A percentile compares a stretch with the other conserved stretches of the same genome.
Evolutionary conservation across 1,140 invertebrate species (phyloP).

Genomic region (Stenopsyche tienmushanensis): DNA sequence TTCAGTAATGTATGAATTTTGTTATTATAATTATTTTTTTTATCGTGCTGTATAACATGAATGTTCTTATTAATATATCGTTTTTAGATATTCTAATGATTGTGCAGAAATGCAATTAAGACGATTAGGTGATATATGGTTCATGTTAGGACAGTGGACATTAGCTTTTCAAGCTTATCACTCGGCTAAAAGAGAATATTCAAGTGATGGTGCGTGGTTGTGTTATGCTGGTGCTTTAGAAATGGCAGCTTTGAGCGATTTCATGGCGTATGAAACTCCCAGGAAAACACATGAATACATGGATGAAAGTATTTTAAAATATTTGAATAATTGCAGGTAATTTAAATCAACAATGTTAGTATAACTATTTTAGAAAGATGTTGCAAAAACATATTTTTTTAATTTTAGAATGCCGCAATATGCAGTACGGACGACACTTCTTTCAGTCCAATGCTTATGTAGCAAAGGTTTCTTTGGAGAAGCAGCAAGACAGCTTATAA

Average conservation of each 20-base stretch:
- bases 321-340: conserved; percentile 85
- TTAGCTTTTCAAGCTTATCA: conserved; percentile 92
- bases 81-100: conserved; percentile 77
- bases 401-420: conserved; percentile 76
- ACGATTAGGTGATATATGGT: conserved; percentile 91
- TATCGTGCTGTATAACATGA: background rate
- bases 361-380: background rate
- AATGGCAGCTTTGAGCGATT: conserved; percentile 91
- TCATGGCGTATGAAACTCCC: conserved; percentile 79
- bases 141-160: conserved; percentile 94
- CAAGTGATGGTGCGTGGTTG: conserved; percentile 93
- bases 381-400: background rate
- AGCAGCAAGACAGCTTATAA: conserved; percentile 89
- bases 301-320: conserved; percentile 89
- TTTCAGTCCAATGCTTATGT: conserved; percentile 85
- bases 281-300: conserved; percentile 85
- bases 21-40: conserved; percentile 5
- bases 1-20: conserved; percentile 69
- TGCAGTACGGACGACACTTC: conserved; percentile 84
- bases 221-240: conserved; percentile 94
- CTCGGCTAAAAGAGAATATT: conserved; percentile 93
- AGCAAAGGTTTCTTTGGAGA: conserved; percentile 76
- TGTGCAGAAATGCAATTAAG: conserved; percentile 92
- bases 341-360: background rate
- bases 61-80: background rate